Conservation (phyloP, 1,140 invertebrate species). For the Pinna nobilis region DNA sequence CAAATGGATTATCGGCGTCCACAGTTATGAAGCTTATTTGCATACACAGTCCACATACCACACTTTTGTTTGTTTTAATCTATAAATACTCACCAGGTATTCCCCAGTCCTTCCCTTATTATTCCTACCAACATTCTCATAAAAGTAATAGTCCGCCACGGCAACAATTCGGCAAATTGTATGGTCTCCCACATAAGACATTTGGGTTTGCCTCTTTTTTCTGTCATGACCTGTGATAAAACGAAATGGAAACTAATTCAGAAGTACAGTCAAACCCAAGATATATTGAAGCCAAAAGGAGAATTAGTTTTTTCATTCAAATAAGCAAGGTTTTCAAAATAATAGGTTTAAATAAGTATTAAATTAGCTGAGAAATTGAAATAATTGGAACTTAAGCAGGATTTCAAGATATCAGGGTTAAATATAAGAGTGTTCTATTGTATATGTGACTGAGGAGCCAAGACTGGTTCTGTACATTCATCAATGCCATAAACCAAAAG, state of each 20-base stretch:
- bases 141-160: slow-evolving; percentile 39
- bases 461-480: too few species aligned
- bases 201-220: slow-evolving; percentile 24
- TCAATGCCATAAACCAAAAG: too few species aligned
- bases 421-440: too few species aligned
- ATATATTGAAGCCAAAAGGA: not conserved
- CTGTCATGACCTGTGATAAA: slow-evolving; percentile 17
- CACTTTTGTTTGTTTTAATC: too few species aligned
- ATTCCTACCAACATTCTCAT: slow-evolving; percentile 20
- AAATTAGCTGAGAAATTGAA: not conserved
- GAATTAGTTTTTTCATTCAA: not conserved
- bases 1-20: too few species aligned
- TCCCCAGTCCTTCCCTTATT: slow-evolving; percentile 26
- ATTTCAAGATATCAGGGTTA: not conserved
- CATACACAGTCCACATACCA: too few species aligned
- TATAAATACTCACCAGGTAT: slow-evolving; percentile 33
- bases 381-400: not conserved
- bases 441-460: too few species aligned
- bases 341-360: not conserved
- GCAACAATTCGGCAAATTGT: slow-evolving; percentile 28
- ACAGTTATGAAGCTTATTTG: too few species aligned
- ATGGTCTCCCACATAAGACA: slow-evolving; percentile 23
- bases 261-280: not conserved
- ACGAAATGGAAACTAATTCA: not conserved
- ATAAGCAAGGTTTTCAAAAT: not conserved